Conservation (phyloP, 2,888 invertebrate species). For the Sialis fuliginosa region DNA sequence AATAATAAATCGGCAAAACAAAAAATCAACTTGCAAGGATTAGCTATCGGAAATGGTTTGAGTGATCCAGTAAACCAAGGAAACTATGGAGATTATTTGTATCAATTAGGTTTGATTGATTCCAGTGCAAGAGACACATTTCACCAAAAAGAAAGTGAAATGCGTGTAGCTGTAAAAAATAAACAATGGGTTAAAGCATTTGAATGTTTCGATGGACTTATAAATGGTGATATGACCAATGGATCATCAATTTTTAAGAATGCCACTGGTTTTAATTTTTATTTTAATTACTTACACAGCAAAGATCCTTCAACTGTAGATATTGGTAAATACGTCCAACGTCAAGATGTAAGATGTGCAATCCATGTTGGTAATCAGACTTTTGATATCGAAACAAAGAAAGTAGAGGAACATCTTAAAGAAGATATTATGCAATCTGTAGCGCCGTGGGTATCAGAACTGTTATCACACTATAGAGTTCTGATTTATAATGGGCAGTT, state of each 20-base stretch:
- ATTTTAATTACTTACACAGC: constrained; percentile 53
- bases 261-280: constrained; percentile 56
- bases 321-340: constrained; percentile 41
- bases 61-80: constrained; percentile 64
- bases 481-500: constrained; percentile 80
- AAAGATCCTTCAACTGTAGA: constrained; percentile 33
- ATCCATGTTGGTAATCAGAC: constrained; percentile 73
- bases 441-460: constrained; percentile 48
- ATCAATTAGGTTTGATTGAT: constrained; percentile 57
- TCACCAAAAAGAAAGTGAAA: constrained; percentile 38
- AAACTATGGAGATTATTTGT: constrained; percentile 60
- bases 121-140: constrained; percentile 40
- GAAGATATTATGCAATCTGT: constrained; percentile 70
- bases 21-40: constrained; percentile 51
- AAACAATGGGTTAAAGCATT: constrained; percentile 52
- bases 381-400: constrained; percentile 39
- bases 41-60: constrained; percentile 65
- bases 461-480: constrained; percentile 48
- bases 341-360: constrained; percentile 40
- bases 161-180: constrained; percentile 38
- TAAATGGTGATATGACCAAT: constrained; percentile 47
- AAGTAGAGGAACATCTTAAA: constrained; percentile 54
- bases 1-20: constrained; percentile 36
- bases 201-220: constrained; percentile 46
- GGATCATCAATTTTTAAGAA: constrained; percentile 47